Percentiles rank a stretch among this genome's conserved stretches.
Conservation (phyloP, 2,888 invertebrate genomes). For the Callinectes sapidus region DNA sequence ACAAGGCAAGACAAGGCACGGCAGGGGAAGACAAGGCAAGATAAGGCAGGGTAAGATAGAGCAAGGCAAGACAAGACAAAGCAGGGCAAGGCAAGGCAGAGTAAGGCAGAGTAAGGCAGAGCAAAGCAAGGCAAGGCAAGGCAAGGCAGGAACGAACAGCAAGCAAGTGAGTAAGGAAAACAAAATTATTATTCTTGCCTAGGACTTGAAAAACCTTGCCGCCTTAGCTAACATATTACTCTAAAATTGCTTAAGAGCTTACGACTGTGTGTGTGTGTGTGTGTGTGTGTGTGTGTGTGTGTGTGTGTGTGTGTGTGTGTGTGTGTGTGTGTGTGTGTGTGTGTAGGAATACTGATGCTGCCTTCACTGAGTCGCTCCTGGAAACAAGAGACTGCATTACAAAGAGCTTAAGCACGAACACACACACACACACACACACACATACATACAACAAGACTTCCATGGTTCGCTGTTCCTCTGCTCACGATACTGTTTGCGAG, state of each 20-base stretch:
- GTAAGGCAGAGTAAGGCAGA: too few relatives aligned
- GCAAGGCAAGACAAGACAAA: not conserved
- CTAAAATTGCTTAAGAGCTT: not conserved
- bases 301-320: not conserved
- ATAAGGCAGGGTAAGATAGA: too few relatives aligned
- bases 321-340: not conserved
- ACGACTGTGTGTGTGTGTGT: not conserved
- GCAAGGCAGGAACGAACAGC: too few relatives aligned
- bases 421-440: not conserved
- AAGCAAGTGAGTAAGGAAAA: not conserved
- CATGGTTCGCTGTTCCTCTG: too few relatives aligned
- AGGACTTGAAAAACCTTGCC: not conserved
- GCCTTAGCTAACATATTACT: not conserved
- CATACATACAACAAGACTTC: not conserved
- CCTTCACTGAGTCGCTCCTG: not conserved
- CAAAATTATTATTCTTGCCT: not conserved
- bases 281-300: too few relatives aligned
- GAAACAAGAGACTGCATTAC: not conserved
- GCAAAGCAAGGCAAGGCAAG: too few relatives aligned
- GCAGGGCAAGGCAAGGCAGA: not conserved
- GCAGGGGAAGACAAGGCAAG: too few relatives aligned
- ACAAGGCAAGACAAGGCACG: too few relatives aligned
- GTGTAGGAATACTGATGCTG: not conserved
- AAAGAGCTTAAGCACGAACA: not conserved
- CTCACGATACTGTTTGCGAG: too few relatives aligned